A percentile compares a stretch with the other conserved stretches of the same genome.
Evolutionary conservation across 2,888 invertebrate species (phyloP).

Genomic region (Chorisops tibialis): DNA sequence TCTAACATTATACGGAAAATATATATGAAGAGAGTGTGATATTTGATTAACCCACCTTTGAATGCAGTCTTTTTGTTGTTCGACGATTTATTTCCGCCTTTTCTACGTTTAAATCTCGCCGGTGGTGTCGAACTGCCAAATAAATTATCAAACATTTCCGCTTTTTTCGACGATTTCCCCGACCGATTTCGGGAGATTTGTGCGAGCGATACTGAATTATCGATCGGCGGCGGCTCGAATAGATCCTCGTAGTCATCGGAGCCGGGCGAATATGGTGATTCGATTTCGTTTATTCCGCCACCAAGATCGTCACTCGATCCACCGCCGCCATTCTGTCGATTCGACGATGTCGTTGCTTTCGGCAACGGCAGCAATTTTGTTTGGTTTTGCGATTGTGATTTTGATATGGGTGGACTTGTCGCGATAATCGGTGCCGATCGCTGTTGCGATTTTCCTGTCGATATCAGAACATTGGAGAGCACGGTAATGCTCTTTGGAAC

Average conservation of each 20-base stretch:
- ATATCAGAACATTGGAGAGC: conserved; percentile 45
- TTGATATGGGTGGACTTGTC: conserved; percentile 44
- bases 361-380: background rate
- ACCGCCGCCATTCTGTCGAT: conserved; percentile 35
- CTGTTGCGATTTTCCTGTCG: conserved; percentile 39
- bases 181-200: conserved; percentile 24
- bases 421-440: conserved; percentile 42
- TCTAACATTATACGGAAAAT: background rate
- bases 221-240: conserved; percentile 74
- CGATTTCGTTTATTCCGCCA: conserved; percentile 63
- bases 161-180: conserved; percentile 32
- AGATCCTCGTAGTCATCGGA: conserved; percentile 86
- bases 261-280: conserved; percentile 85
- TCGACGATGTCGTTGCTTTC: conserved; percentile 37
- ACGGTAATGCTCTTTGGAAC: conserved; percentile 41
- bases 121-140: conserved; percentile 59
- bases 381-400: conserved; percentile 8
- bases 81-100: conserved; percentile 36
- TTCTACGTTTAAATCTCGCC: conserved; percentile 36
- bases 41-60: conserved; percentile 47
- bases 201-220: conserved; percentile 31
- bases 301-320: conserved; percentile 46
- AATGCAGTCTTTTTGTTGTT: conserved; percentile 41
- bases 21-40: no score
- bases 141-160: conserved; percentile 62